phyloP scores from a whole-genome alignment of 1,140 invertebrate species.

The Choristoneura fumiferana region DNA sequence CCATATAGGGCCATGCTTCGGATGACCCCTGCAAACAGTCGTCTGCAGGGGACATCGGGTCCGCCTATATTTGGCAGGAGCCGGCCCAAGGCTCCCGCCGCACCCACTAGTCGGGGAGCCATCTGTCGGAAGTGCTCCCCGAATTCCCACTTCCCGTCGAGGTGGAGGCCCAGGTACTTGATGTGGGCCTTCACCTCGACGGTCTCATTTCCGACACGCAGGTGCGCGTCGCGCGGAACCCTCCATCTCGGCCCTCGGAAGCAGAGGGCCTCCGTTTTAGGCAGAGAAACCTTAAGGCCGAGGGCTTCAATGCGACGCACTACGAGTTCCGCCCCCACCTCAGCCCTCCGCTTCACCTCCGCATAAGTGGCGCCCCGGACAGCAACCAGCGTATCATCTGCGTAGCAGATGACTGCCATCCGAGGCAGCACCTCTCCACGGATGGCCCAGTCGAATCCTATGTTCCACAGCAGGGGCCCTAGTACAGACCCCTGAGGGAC shows the following conservation, averaged over 20 bases:
- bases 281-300: not conserved
- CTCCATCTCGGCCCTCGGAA: not conserved
- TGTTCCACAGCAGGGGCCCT: conserved; percentile 36
- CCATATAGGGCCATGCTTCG: conserved; percentile 15
- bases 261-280: not conserved
- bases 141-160: not conserved
- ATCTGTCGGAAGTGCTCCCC: not conserved
- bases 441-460: conserved; percentile 7
- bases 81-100: conserved; percentile 17
- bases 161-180: not conserved
- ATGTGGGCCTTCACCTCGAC: not conserved
- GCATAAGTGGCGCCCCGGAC: conserved; percentile 12
- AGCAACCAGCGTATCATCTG: conserved; percentile 25
- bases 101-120: not conserved
- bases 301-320: not conserved
- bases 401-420: conserved; percentile 22
- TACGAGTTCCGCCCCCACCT: not conserved
- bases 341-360: conserved; percentile 15
- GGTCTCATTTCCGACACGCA: not conserved
- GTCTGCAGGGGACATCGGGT: conserved; percentile 7
- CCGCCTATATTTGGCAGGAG: conserved; percentile 19
- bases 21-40: conserved; percentile 5
- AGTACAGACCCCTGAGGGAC: conserved; percentile 39
- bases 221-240: not conserved
- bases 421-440: not conserved